phyloP scores from a whole-genome alignment of 37 sponge, comb jelly and placozoan species.

The Amphimedon queenslandica region DNA sequence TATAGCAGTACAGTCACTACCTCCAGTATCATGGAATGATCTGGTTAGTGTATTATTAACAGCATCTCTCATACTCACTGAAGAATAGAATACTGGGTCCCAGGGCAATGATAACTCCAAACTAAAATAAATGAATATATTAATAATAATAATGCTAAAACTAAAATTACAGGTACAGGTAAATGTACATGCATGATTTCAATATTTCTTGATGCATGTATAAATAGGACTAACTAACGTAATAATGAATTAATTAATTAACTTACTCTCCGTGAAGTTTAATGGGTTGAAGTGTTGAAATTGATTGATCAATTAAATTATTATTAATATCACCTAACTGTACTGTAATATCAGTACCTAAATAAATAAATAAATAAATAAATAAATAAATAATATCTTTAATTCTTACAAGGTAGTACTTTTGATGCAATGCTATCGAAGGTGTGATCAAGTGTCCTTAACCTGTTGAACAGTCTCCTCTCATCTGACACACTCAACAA shows the following conservation, averaged over 20 bases:
- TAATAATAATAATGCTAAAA: not conserved
- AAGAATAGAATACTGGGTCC: too few relatives aligned
- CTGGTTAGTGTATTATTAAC: not conserved
- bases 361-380: too few relatives aligned
- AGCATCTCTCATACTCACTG: conserved; percentile 43
- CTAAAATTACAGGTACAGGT: conserved; percentile 1
- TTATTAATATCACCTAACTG: too few relatives aligned
- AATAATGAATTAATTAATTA: too few relatives aligned
- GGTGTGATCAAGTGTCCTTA: conserved; percentile 33
- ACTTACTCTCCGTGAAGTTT: too few relatives aligned
- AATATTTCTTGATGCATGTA: not conserved
- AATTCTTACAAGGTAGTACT: conserved; percentile 44
- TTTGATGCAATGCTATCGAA: conserved; percentile 58
- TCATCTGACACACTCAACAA: conserved; percentile 29
- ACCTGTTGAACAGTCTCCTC: conserved; percentile 4
- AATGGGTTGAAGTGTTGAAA: too few relatives aligned
- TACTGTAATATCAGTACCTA: too few relatives aligned
- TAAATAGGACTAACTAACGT: too few relatives aligned
- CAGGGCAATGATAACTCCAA: conserved; percentile 52
- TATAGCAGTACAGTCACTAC: not conserved
- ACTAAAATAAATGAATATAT: conserved; percentile 8
- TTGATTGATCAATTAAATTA: too few relatives aligned
- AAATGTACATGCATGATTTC: not conserved
- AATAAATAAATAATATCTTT: not conserved
- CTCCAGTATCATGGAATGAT: not conserved